Evolutionary conservation across 64 coral and sea anemone species (phyloP).

Genomic region (Porites lutea): DNA sequence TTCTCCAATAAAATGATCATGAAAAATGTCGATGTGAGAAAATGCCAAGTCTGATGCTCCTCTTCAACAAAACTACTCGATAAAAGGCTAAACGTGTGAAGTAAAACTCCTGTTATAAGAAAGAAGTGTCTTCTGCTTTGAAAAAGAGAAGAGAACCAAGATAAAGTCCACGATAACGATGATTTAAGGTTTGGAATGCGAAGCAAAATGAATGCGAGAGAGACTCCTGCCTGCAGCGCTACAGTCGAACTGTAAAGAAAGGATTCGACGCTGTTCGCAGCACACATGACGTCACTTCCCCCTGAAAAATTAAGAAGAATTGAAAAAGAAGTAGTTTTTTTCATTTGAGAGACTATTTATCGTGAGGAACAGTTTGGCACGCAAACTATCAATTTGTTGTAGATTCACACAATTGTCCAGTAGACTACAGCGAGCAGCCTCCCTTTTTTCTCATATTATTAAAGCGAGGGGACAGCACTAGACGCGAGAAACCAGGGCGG

Average conservation of each 20-base stretch:
- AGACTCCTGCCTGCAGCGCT: conserved; percentile 17
- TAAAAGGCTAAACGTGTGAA: conserved; percentile 83
- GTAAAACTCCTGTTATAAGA: conserved; percentile 66
- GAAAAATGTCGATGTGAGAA: conserved; percentile 72
- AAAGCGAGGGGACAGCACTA: too few relatives aligned
- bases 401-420: too few relatives aligned
- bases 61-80: conserved; percentile 99
- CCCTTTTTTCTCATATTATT: too few relatives aligned
- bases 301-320: conserved; percentile 34
- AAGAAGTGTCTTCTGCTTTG: not conserved
- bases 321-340: not conserved
- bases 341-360: too few relatives aligned
- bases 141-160: conserved; percentile 10
- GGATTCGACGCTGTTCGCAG: conserved; percentile 6
- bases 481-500: too few relatives aligned
- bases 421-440: too few relatives aligned
- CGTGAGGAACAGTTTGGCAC: too few relatives aligned
- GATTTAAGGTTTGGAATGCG: not conserved
- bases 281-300: conserved; percentile 67
- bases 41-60: conserved; percentile 98
- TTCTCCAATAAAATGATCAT: conserved; percentile 66
- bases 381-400: too few relatives aligned
- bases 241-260: not conserved
- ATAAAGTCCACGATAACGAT: not conserved
- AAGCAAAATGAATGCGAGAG: not conserved